Conservation (phyloP, 2,888 invertebrate species). For the Drosophila mulleri region DNA sequence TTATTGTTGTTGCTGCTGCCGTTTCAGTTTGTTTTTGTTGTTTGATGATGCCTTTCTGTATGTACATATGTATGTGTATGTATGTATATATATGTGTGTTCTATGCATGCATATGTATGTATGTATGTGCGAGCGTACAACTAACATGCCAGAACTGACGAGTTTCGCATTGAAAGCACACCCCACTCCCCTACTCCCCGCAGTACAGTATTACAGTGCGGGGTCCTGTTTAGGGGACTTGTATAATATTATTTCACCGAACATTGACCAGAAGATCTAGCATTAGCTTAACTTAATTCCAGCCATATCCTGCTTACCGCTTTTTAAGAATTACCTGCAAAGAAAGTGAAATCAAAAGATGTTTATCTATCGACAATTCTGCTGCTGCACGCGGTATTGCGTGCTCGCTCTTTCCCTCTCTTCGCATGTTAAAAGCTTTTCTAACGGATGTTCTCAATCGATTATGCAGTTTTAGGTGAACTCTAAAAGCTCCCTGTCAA, state of each 20-base stretch:
- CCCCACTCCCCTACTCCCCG: slow-evolving; percentile 11
- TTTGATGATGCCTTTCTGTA: slow-evolving; percentile 29
- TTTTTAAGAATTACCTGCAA: background rate
- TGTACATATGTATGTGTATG: background rate
- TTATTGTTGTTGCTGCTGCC: slow-evolving; percentile 40
- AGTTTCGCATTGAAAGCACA: slow-evolving; percentile 42
- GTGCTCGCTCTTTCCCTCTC: background rate
- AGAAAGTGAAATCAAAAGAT: slow-evolving; percentile 1
- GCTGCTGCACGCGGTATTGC: background rate
- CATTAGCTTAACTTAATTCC: background rate
- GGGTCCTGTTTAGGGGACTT: slow-evolving; percentile 32
- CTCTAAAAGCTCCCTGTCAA: slow-evolving; percentile 19
- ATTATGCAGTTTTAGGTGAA: slow-evolving; percentile 14
- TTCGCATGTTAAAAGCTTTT: background rate
- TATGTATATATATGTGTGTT: slow-evolving; percentile 11
- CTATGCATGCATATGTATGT: slow-evolving; percentile 16
- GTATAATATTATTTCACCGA: background rate
- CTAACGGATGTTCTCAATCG: slow-evolving; percentile 6
- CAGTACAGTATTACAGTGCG: slow-evolving; percentile 1
- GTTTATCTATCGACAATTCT: background rate
- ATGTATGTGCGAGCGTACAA: slow-evolving; percentile 16
- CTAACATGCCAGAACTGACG: slow-evolving; percentile 48
- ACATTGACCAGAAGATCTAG: background rate
- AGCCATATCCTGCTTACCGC: background rate
- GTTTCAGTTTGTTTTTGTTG: slow-evolving; percentile 61